Percentiles rank a stretch among this genome's conserved stretches.
phyloP scores from a whole-genome alignment of 2,113 vertebrate species.

The Syngnathus typhle region DNA sequence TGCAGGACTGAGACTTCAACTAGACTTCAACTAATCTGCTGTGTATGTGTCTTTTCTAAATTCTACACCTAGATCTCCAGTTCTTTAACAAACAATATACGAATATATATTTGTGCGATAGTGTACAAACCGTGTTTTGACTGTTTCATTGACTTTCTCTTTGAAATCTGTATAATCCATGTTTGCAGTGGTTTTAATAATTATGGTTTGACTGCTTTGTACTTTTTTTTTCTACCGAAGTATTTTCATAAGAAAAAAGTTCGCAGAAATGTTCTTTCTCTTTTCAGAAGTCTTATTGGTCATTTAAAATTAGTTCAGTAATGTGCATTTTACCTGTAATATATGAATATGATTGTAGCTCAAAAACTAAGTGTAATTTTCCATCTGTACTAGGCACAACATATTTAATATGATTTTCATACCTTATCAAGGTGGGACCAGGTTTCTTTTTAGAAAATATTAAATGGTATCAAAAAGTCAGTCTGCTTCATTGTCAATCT shows the following conservation, averaged over 20 bases:
- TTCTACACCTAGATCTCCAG: neutral
- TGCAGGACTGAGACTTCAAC: slow-evolving; percentile 30
- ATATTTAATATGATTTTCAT: neutral
- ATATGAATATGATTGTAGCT: neutral
- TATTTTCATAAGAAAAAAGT: neutral
- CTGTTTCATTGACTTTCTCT: neutral
- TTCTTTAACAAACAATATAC: neutral
- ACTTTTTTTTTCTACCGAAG: neutral
- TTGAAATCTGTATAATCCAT: neutral
- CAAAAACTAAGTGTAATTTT: neutral
- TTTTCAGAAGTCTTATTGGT: neutral
- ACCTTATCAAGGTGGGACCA: neutral
- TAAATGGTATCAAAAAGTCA: neutral
- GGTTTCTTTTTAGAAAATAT: neutral
- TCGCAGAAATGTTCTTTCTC: too few species aligned
- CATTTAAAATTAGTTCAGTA: neutral
- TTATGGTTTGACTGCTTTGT: neutral
- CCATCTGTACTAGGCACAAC: neutral
- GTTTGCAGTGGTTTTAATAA: neutral
- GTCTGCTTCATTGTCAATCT: too few species aligned
- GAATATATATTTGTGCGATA: neutral
- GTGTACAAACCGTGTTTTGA: neutral
- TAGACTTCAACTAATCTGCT: slow-evolving; percentile 45
- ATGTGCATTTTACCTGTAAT: neutral
- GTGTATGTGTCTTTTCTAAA: neutral